Percentiles rank a stretch among this genome's conserved stretches.
Evolutionary conservation across 2,113 vertebrate species (phyloP).

Genomic region (Cyrtonyx montezumae): DNA sequence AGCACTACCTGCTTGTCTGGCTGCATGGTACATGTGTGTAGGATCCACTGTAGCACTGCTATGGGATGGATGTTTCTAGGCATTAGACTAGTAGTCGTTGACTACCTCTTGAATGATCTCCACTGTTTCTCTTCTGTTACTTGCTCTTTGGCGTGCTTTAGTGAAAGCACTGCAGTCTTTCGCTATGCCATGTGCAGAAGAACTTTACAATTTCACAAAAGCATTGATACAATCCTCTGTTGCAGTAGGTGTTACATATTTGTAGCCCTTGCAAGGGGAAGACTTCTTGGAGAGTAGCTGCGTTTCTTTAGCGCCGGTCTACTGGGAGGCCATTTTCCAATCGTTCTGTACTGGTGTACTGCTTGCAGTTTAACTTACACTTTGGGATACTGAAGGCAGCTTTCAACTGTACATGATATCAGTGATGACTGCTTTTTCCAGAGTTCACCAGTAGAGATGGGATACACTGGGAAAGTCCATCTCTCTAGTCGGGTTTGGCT

Average conservation of each 20-base stretch:
- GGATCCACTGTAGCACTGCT: neutral
- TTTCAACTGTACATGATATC: fast-evolving
- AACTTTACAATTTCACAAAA: neutral
- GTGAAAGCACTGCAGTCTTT: neutral
- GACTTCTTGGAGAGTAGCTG: neutral
- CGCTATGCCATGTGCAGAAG: neutral
- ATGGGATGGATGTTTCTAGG: neutral
- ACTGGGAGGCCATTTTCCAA: neutral
- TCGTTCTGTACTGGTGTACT: neutral
- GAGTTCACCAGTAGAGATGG: fast-evolving
- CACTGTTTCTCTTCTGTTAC: neutral
- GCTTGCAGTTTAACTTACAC: fast-evolving
- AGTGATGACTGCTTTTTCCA: neutral
- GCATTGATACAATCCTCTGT: neutral
- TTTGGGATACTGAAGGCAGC: neutral
- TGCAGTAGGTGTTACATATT: neutral
- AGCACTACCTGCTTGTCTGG: neutral
- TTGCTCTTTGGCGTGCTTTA: neutral
- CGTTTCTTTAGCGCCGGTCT: neutral
- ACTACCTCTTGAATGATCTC: neutral
- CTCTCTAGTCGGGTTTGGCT: neutral
- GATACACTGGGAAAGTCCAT: neutral
- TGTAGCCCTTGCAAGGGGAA: neutral
- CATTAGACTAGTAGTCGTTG: neutral
- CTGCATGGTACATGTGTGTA: neutral